Evolutionary conservation across 2,797 vertebrate genomes (phyloP), one percentile per base, ranked within the genome.

Genomic region (Gymnoscopelus microlampas): DNA sequence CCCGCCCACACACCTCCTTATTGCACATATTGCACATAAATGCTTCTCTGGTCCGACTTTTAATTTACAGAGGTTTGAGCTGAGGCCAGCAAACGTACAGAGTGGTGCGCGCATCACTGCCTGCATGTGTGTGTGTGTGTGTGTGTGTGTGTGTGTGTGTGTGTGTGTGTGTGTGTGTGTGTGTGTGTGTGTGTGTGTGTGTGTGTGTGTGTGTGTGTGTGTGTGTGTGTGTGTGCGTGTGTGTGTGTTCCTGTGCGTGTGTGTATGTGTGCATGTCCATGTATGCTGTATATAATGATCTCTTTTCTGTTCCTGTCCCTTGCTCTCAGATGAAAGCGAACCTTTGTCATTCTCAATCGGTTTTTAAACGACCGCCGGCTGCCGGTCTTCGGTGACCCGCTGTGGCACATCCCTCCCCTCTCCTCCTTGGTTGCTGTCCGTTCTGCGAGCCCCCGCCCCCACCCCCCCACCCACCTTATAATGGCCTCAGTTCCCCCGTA

Each of bases 301-400:
- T 70, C 63, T 65, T 81, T 81, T 87, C 81, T 80, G 82, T 87
- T 87, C 75, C 73, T 15, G 39, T 44, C 23, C 11, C 80, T 70
- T 71, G 70, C 50, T 76, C 77, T 50, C 29, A 73, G 86, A 92
- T 91, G 74, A 93, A 93, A 93, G 89, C 76, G 77, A 87, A 85
- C 89, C 85, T 89, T 91, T 90, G 85, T 87, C 81, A 61, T 87
- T 80, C 73, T 78, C 63, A 77, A 88, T 87, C 70, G 77, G 84
- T 91, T 88, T 90, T 88, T 87, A 88, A 91, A 89, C 81, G 85
- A 91, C 87, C 82, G 79, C 77, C 49, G 77, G 79, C 84, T 75
- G 82, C 73, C 76, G 80, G 78, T 86, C 85, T 84, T 83, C 64
- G 81, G 83, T 78, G 85, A 92, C 90, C 90, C 85, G 87, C 89